Conservation (phyloP, 2,113 vertebrate species). For the Poecile atricapillus region DNA sequence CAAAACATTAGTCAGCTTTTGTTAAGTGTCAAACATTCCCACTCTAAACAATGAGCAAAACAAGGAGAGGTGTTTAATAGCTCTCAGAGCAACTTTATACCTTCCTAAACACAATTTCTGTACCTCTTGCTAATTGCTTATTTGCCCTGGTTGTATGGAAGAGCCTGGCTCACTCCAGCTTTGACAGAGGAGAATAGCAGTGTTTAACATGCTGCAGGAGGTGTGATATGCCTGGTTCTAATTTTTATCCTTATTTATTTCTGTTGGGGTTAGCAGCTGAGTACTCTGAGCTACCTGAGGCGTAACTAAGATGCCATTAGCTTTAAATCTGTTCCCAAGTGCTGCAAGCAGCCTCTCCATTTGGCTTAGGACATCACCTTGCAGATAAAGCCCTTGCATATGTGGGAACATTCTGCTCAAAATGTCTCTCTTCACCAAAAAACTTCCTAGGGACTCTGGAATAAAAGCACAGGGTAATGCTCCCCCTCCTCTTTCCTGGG, state of each 20-base stretch:
- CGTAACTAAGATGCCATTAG: constrained; percentile 12
- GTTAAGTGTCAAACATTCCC: constrained; percentile 4
- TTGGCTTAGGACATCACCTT: neutral
- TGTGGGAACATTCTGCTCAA: neutral
- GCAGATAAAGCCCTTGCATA: neutral
- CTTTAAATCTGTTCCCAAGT: neutral
- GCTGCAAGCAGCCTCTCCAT: neutral
- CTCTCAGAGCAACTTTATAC: constrained; percentile 33
- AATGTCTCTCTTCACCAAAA: neutral
- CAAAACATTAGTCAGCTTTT: constrained; percentile 39
- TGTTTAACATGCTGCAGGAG: neutral
- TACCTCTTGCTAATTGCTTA: constrained; percentile 10
- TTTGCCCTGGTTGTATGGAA: constrained; percentile 1
- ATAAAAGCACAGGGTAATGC: neutral
- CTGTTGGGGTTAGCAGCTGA: neutral
- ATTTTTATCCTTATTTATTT: constrained; percentile 36
- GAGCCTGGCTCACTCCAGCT: neutral
- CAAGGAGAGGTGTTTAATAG: constrained; percentile 9
- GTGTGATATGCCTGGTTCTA: neutral
- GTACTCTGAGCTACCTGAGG: constrained; percentile 3
- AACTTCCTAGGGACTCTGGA: neutral
- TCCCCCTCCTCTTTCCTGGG: neutral
- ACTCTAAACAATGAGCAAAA: neutral
- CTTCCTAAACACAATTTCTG: constrained; percentile 7
- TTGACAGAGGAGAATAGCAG: neutral